phyloP scores from a whole-genome alignment of 1,140 invertebrate genomes.

The Leptopilina boulardi region DNA sequence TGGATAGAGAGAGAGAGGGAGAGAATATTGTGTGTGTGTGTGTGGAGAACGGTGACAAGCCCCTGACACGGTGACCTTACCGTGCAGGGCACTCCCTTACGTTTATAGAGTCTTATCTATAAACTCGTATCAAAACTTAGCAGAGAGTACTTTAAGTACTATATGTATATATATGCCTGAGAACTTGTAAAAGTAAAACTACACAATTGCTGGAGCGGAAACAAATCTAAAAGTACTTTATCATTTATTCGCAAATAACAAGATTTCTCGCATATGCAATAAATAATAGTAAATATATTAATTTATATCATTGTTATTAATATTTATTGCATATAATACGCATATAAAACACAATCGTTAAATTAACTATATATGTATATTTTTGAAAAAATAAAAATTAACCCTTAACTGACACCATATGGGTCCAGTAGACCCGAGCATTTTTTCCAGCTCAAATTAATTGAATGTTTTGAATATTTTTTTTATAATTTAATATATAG shows the following conservation, averaged over 20 bases:
- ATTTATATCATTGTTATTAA: too few relatives aligned
- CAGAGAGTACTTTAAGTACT: conserved; percentile 7
- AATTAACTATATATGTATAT: too few relatives aligned
- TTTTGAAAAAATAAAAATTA: too few relatives aligned
- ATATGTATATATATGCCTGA: neutral
- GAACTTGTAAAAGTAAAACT: neutral
- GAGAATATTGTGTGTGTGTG: neutral
- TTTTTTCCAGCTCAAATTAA: too few relatives aligned
- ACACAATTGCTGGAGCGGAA: neutral
- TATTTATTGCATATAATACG: too few relatives aligned
- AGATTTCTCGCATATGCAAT: too few relatives aligned
- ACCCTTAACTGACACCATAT: too few relatives aligned
- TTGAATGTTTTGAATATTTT: too few relatives aligned
- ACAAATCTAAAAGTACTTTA: neutral
- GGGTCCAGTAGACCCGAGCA: too few relatives aligned
- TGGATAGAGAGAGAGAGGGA: neutral
- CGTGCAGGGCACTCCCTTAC: conserved; percentile 19
- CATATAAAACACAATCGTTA: too few relatives aligned
- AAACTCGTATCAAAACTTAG: neutral
- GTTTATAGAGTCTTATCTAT: neutral
- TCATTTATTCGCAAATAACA: neutral
- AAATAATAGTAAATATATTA: too few relatives aligned
- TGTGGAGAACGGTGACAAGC: conserved; percentile 25
- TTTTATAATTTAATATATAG: too few relatives aligned
- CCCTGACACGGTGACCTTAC: conserved; percentile 25